Conservation (phyloP, 2,888 invertebrate genomes). For the Mechanitis mazaeus region DNA sequence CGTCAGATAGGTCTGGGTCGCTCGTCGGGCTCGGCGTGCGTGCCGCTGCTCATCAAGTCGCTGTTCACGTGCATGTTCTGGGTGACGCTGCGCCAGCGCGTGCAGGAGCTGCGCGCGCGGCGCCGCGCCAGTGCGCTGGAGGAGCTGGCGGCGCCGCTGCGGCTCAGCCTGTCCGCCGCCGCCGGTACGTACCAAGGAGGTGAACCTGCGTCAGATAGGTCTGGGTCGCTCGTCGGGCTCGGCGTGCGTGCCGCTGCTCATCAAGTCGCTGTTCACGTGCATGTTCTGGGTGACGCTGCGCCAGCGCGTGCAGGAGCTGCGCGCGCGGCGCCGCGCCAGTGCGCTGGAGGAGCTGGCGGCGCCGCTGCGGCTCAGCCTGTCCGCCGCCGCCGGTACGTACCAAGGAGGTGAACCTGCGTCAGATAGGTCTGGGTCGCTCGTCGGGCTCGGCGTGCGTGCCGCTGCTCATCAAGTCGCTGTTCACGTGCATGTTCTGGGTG, state of each 20-base stretch:
- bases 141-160: no score
- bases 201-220: slow-evolving; percentile 88
- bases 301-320: slow-evolving; percentile 90
- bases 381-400: neutral
- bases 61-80: slow-evolving; percentile 95
- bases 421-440: slow-evolving; percentile 88
- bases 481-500: slow-evolving; percentile 96
- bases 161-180: slow-evolving; percentile 10
- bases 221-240: slow-evolving; percentile 81
- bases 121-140: slow-evolving; percentile 29
- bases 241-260: slow-evolving; percentile 85
- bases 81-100: slow-evolving; percentile 94
- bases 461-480: slow-evolving; percentile 88
- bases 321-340: slow-evolving; percentile 61
- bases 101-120: slow-evolving; percentile 84
- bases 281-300: slow-evolving; percentile 98
- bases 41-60: slow-evolving; percentile 88
- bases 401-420: slow-evolving; percentile 82
- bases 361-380: slow-evolving; percentile 10
- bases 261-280: slow-evolving; percentile 90
- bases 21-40: slow-evolving; percentile 79
- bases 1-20: slow-evolving; percentile 89
- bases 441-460: slow-evolving; percentile 82
- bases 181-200: slow-evolving; percentile 58
- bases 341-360: no score